phyloP scores from a whole-genome alignment of 2,113 vertebrate genomes.

The Acinonyx jubatus region DNA sequence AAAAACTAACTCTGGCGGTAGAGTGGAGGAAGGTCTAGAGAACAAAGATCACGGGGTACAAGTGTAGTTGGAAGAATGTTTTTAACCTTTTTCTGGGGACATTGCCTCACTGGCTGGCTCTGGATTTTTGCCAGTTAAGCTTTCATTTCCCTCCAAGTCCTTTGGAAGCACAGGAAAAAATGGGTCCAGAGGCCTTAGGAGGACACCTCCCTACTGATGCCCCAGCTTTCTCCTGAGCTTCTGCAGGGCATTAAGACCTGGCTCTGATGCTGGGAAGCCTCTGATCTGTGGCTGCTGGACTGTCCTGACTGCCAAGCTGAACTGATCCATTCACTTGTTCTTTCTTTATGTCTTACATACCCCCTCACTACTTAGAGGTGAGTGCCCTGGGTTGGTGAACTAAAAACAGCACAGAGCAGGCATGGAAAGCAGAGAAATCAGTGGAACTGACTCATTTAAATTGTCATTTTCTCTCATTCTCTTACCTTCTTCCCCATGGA shows the following conservation, averaged over 20 bases:
- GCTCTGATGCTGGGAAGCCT: not conserved
- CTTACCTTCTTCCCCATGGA: not conserved
- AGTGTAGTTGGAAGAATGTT: not conserved
- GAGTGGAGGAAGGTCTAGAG: not conserved
- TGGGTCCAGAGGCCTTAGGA: not conserved
- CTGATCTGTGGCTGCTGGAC: not conserved
- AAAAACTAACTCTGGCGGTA: conserved; percentile 12
- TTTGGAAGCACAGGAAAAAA: not conserved
- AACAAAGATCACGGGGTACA: not conserved
- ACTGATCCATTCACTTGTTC: not conserved
- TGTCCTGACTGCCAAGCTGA: not conserved
- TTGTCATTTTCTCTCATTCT: not conserved
- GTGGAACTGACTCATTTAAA: not conserved
- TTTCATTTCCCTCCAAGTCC: not conserved
- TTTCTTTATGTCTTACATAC: not conserved
- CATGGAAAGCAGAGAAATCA: not conserved
- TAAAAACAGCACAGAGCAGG: conserved; percentile 15
- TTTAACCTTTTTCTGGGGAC: conserved; percentile 8
- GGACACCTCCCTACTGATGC: not conserved
- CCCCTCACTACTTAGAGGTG: not conserved
- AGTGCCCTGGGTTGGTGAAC: not conserved
- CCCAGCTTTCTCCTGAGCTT: conserved; percentile 36
- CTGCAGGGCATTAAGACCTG: not conserved
- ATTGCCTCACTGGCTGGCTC: not conserved
- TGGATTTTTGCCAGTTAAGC: not conserved